A percentile compares a stretch with the other conserved stretches of the same genome.
Evolutionary conservation across 2,888 invertebrate genomes (phyloP).

Genomic region (Oscheius sp.): DNA sequence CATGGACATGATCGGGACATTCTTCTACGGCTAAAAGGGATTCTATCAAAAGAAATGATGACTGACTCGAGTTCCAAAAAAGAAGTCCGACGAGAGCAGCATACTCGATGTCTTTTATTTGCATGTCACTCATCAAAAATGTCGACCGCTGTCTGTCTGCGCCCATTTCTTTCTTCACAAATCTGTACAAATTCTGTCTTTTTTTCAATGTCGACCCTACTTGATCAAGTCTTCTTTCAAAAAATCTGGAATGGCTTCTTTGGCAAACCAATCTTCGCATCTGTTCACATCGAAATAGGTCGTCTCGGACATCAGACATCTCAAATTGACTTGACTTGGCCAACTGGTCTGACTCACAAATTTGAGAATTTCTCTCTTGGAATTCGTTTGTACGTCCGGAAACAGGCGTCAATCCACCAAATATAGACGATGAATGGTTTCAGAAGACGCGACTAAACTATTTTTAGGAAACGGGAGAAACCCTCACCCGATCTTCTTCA

Average conservation of each 20-base stretch:
- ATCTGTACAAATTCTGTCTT: not conserved
- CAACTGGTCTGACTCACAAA: not conserved
- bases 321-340: not conserved
- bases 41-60: no score
- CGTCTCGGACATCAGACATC: conserved; percentile 22
- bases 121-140: conserved; percentile 26
- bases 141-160: conserved; percentile 25
- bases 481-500: conserved; percentile 17
- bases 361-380: conserved; percentile 12
- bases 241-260: conserved; percentile 2
- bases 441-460: conserved; percentile 2
- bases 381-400: conserved; percentile 11
- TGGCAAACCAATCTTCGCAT: conserved; percentile 19
- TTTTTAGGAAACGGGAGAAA: not conserved
- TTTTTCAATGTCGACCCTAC: not conserved
- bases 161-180: conserved; percentile 21
- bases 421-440: conserved; percentile 30
- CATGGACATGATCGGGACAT: conserved; percentile 13
- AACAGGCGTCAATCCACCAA: conserved; percentile 21
- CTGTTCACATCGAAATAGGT: conserved; percentile 22
- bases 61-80: conserved; percentile 21
- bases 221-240: conserved; percentile 9
- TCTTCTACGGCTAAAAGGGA: conserved; percentile 12
- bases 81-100: conserved; percentile 15
- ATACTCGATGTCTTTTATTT: conserved; percentile 14